Percentiles rank a stretch among this genome's conserved stretches.
Conservation (phyloP, 2,888 invertebrate species). For the Aspidiotus rigidus region DNA sequence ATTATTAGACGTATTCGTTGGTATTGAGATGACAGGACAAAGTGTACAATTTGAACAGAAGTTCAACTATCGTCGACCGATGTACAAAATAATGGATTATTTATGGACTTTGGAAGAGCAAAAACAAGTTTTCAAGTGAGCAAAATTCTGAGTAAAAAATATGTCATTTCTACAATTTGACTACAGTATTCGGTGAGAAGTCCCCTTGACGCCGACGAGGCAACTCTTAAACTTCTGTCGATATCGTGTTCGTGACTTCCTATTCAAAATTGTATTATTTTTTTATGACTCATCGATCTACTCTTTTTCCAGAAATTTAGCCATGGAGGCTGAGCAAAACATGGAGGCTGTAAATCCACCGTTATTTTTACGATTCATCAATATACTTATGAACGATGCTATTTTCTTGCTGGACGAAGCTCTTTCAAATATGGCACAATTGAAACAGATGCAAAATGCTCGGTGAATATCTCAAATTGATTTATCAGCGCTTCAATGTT, state of each 20-base stretch:
- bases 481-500: no score
- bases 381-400: constrained; percentile 94
- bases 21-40: constrained; percentile 94
- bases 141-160: constrained; percentile 33
- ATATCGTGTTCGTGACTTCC: background rate
- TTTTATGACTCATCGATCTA: constrained; percentile 8
- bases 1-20: constrained; percentile 85
- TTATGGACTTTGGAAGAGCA: constrained; percentile 78
- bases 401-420: constrained; percentile 91
- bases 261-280: background rate
- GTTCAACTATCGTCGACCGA: constrained; percentile 89
- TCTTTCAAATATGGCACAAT: constrained; percentile 75
- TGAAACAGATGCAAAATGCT: constrained; percentile 69
- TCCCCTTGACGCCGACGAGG: no score
- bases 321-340: constrained; percentile 68
- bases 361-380: constrained; percentile 86
- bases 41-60: constrained; percentile 93
- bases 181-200: no score
- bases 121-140: constrained; percentile 63
- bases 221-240: background rate
- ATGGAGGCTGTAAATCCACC: constrained; percentile 88
- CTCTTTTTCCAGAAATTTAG: constrained; percentile 53
- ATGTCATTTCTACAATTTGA: no score
- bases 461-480: constrained; percentile 46
- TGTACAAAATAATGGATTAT: constrained; percentile 88